A percentile compares a stretch with the other conserved stretches of the same genome.
phyloP scores from a whole-genome alignment of 2,113 vertebrate genomes.

The Mus musculus region GRCm39 chr2:51784001-51784500 shows the following conservation, averaged over 20 bases:
- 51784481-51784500: background rate
- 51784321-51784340: background rate
- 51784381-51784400: background rate
- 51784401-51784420: background rate
- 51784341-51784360: no score
- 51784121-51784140: background rate
- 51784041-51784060: background rate
- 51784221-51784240: background rate
- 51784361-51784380: background rate
- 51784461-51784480: background rate
- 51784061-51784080: conserved; percentile 20
- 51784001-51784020: background rate
- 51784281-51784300: background rate
- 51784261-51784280: background rate
- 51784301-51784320: background rate
- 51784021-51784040: background rate
- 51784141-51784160: background rate
- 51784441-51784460: background rate
- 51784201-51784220: background rate
- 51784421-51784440: background rate
- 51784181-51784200: background rate
- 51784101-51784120: conserved; percentile 13
- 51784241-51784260: background rate
- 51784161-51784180: background rate
- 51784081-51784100: background rate